Percentiles rank a stretch among this genome's conserved stretches.
Conservation (phyloP, 2,888 invertebrate genomes). For the Neoaliturus tenellus region DNA sequence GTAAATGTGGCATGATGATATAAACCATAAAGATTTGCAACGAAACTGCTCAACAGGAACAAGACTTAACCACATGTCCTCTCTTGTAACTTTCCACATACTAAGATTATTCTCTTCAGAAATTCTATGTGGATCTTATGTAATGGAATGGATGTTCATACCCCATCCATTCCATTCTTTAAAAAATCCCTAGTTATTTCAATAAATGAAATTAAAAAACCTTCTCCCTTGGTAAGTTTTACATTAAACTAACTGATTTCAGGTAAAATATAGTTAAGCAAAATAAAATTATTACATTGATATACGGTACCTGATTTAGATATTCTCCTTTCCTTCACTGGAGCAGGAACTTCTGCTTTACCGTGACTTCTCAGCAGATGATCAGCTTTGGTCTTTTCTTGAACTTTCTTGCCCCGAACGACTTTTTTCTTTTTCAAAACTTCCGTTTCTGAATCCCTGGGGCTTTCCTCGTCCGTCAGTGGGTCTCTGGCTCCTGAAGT, state of each 20-base stretch:
- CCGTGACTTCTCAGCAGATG: slow-evolving; percentile 47
- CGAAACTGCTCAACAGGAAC: not conserved
- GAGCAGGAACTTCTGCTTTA: slow-evolving; percentile 3
- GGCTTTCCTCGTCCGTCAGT: not conserved
- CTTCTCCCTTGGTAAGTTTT: too few species aligned
- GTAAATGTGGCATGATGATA: not conserved
- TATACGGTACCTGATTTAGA: slow-evolving; percentile 38
- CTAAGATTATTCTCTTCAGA: not conserved
- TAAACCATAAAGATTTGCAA: not conserved
- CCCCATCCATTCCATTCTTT: too few species aligned
- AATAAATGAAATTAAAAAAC: too few species aligned
- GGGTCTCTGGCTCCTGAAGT: not conserved
- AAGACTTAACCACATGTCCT: not conserved
- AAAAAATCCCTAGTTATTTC: too few species aligned
- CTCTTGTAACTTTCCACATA: not conserved
- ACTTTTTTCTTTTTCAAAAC: slow-evolving; percentile 53
- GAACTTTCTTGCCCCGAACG: slow-evolving; percentile 58
- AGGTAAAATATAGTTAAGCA: too few species aligned
- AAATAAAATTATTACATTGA: too few species aligned
- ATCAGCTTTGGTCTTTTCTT: slow-evolving; percentile 57
- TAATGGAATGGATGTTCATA: too few species aligned
- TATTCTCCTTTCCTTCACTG: slow-evolving; percentile 45
- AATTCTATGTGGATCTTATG: too few species aligned
- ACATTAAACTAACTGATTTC: too few species aligned
- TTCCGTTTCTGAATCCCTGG: slow-evolving; percentile 40